Evolutionary conservation across 2,797 vertebrate species (phyloP).

Genomic region (Falco berigora): DNA sequence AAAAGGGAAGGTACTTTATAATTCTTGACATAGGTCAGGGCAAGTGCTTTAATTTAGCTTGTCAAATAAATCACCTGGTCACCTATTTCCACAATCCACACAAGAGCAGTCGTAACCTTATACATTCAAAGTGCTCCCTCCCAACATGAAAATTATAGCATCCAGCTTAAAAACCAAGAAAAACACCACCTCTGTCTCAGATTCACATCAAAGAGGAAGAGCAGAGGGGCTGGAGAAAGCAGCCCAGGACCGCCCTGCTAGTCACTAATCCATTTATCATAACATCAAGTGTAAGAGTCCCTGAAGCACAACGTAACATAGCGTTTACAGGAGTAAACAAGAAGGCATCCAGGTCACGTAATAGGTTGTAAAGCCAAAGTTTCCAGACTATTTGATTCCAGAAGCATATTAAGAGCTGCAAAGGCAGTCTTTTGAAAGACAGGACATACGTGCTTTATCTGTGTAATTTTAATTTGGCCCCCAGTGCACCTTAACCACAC

Average conservation of each 20-base stretch:
- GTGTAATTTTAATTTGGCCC: background rate
- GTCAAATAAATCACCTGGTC: background rate
- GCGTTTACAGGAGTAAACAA: background rate
- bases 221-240: background rate
- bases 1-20: background rate
- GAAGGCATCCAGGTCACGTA: background rate
- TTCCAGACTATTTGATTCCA: background rate
- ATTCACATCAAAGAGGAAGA: background rate
- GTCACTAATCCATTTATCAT: background rate
- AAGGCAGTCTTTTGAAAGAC: background rate
- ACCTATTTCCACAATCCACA: background rate
- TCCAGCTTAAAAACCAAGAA: background rate
- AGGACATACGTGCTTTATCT: background rate
- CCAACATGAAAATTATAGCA: background rate
- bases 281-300: background rate
- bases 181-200: background rate
- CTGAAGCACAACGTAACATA: background rate
- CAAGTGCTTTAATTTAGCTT: background rate
- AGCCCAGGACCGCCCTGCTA: background rate
- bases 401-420: background rate
- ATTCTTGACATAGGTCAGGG: background rate
- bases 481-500: rapidly evolving
- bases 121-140: background rate
- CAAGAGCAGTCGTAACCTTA: background rate
- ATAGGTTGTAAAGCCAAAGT: background rate